A percentile compares a stretch with the other conserved stretches of the same genome.
These are phyloP conservation scores for Anguilla japonica DNA, from an alignment of 2,113 vertebrate species.

Conservation along the genomic window DNA sequence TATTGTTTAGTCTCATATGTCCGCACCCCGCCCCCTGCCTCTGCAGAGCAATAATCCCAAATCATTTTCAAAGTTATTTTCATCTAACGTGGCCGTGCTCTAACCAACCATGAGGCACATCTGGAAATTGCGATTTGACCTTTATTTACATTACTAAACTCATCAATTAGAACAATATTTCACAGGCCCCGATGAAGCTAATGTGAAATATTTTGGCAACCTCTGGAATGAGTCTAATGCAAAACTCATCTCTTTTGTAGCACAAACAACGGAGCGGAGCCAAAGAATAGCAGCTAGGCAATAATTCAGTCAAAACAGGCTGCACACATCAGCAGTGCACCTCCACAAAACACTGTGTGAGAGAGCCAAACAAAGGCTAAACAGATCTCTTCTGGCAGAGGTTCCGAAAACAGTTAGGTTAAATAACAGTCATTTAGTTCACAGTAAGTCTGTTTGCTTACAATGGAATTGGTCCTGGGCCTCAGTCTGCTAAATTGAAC, in stretches of 20 bases:
- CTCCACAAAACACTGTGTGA: constrained; percentile 39
- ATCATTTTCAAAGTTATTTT: constrained; percentile 51
- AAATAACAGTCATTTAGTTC: constrained; percentile 49
- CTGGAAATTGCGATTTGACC: constrained; percentile 74
- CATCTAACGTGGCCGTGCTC: constrained; percentile 52
- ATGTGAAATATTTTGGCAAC: constrained; percentile 69
- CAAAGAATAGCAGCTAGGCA: constrained; percentile 61
- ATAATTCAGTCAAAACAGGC: constrained; percentile 63
- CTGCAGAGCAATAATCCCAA: constrained; percentile 47
- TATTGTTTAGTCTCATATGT: constrained; percentile 57
- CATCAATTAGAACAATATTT: constrained; percentile 72
- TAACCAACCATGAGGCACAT: constrained; percentile 62
- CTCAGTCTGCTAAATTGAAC: constrained; percentile 29
- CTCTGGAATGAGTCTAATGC: constrained; percentile 61
- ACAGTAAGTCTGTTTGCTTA: constrained; percentile 50
- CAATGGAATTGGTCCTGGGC: constrained; percentile 45
- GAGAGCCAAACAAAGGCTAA: constrained; percentile 48
- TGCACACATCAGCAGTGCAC: constrained; percentile 51
- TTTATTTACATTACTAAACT: constrained; percentile 74
- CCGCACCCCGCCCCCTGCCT: constrained; percentile 36
- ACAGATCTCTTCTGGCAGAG: constrained; percentile 48
- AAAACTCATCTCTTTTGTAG: constrained; percentile 68
- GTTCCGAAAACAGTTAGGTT: constrained; percentile 42
- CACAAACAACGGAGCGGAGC: constrained; percentile 57
- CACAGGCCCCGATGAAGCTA: constrained; percentile 70